Evolutionary conservation across 2,797 vertebrate genomes (phyloP), one percentile per base, ranked within the genome.

Genomic region (Nyctalus aviator): DNA sequence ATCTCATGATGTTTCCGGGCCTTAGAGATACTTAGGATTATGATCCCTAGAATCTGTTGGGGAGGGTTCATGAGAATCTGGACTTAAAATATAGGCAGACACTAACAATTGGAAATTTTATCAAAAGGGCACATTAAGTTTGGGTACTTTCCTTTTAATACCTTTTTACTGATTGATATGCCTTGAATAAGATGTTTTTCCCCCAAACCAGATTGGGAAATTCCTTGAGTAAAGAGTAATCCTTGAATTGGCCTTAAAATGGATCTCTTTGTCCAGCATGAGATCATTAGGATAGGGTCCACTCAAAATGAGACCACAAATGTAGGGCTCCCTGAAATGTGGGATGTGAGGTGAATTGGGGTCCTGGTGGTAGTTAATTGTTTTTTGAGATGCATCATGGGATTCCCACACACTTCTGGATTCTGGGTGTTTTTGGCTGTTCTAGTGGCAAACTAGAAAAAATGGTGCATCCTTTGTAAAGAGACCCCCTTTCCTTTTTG

Each of bases 401-500:
- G 77, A 77, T 57, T 88, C 1, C 11, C 17, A 20, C 10, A 77
- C 6, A 37, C 71, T 75, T 93, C 41, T 53, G 10, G 13, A 66
- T 81, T 57, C 37, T 69, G 41, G 35, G 2, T 57, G 30, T 77
- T 91, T 79, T 59, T 48, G 71, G 21, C 23, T 88, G 5, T 83
- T 44, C 8, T 59, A 88, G 59, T 86, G 20, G 59, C 59, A 87
- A 75, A 77, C 25, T 68, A 88, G 41, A 57, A 88, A 82, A 88
- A 84, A 57, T 48, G 68, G 13, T 20, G 91, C 30, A 11, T 68
- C 7, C 32, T 95, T 90, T 89, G 25, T 89, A 81, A 62, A 62
- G 64, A 73, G 32, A 30, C 20, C 3, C 5, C 17, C 68, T 91
- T 88, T 75, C 9, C 27, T 72, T 68, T 41, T 90, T 46, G 72